These are phyloP conservation scores for Eunapius fragilis DNA, from an alignment of 37 sponge, comb jelly and placozoan genomes.

Conservation along the genomic window DNA sequence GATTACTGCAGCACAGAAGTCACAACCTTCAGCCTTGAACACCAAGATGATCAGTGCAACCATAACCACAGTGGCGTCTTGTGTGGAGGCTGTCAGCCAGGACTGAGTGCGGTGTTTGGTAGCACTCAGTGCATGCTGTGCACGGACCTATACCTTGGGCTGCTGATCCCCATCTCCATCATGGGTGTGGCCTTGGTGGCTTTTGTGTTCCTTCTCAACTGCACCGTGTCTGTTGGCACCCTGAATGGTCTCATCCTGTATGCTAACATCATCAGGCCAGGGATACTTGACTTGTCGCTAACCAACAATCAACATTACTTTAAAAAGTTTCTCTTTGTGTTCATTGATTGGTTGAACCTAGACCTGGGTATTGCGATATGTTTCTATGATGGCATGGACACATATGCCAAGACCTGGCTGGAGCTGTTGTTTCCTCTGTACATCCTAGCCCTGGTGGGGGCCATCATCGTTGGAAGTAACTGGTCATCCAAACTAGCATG, in stretches of 20 bases:
- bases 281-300: not conserved
- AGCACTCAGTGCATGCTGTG: not conserved
- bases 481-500: not conserved
- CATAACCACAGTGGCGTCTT: not conserved
- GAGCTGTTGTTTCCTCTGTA: slow-evolving; percentile 27
- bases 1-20: not conserved
- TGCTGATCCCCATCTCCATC: not conserved
- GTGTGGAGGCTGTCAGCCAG: not conserved
- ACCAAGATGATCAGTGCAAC: slow-evolving; percentile 14
- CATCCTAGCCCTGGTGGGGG: not conserved
- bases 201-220: not conserved
- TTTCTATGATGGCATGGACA: slow-evolving; percentile 9
- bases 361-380: slow-evolving; percentile 16
- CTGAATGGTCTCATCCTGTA: slow-evolving; percentile 10
- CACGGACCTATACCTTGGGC: not conserved
- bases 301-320: not conserved
- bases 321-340: not conserved
- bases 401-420: slow-evolving; percentile 16
- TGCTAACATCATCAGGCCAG: slow-evolving; percentile 7
- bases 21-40: not conserved
- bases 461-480: not conserved
- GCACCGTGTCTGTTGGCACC: slow-evolving; percentile 1
- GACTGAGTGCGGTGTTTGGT: not conserved
- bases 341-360: slow-evolving; percentile 25
- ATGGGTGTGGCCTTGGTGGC: not conserved